These are phyloP conservation scores for Chironomus striatipennis DNA, from an alignment of 1,140 invertebrate species.

Conservation along the genomic window DNA sequence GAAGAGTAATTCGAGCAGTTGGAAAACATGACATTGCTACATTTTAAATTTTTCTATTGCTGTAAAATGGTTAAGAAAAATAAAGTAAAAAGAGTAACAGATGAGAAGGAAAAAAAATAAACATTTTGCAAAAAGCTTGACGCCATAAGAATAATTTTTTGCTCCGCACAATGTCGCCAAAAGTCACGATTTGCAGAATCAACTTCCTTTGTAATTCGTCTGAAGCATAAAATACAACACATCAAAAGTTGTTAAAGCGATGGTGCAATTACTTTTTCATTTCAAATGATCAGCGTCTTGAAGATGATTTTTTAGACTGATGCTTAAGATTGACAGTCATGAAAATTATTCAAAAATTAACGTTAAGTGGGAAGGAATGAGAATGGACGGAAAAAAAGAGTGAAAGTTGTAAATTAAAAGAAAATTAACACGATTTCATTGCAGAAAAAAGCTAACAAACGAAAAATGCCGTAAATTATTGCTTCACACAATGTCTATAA, in stretches of 20 bases:
- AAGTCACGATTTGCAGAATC: not conserved
- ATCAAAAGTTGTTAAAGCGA: constrained; percentile 16
- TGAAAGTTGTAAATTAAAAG: not conserved
- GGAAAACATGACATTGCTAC: not conserved
- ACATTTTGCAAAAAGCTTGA: not conserved
- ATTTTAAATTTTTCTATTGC: not conserved
- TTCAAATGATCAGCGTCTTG: not conserved
- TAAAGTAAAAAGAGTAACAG: too few species aligned
- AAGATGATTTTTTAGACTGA: not conserved
- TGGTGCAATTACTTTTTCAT: not conserved
- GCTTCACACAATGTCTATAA: not conserved
- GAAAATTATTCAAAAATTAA: not conserved
- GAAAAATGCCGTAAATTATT: not conserved
- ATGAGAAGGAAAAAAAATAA: not conserved
- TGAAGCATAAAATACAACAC: not conserved
- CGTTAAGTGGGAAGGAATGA: too few species aligned
- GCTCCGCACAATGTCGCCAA: not conserved
- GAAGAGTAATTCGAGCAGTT: not conserved
- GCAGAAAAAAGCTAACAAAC: not conserved
- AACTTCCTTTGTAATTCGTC: not conserved
- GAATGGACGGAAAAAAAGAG: not conserved
- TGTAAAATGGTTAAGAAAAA: too few species aligned
- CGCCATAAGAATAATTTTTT: not conserved
- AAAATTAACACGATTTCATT: constrained; percentile 9
- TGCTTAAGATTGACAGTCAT: constrained; percentile 1